Conservation (phyloP, 2,113 vertebrate species). For the Arenaria interpres region DNA sequence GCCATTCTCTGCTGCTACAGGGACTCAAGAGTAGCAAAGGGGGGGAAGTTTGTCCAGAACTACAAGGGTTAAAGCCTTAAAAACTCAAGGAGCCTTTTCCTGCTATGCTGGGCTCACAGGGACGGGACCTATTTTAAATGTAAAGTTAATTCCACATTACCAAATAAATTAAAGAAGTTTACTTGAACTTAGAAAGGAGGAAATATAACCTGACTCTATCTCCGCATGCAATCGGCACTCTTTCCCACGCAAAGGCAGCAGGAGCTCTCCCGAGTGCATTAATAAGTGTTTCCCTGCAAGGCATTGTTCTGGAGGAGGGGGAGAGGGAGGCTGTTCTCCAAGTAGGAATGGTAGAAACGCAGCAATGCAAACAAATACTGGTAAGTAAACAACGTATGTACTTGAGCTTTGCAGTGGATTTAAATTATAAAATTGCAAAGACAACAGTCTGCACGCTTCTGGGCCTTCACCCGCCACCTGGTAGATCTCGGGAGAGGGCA, state of each 20-base stretch:
- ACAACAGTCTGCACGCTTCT: background rate
- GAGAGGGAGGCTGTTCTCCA: background rate
- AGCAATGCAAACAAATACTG: slow-evolving; percentile 33
- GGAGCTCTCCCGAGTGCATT: background rate
- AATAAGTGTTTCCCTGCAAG: background rate
- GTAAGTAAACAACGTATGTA: background rate
- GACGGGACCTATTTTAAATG: background rate
- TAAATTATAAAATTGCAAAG: background rate
- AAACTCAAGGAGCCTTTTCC: background rate
- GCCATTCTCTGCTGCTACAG: accelerated
- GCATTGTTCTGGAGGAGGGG: background rate
- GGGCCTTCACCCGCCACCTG: background rate
- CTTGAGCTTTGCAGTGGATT: slow-evolving; percentile 12
- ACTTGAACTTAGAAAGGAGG: background rate
- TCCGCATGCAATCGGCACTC: background rate
- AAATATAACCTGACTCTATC: slow-evolving; percentile 21
- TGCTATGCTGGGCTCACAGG: background rate
- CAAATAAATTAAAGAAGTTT: slow-evolving; percentile 45
- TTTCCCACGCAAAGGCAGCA: slow-evolving; percentile 49
- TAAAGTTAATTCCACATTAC: slow-evolving; percentile 2
- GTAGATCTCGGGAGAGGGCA: background rate
- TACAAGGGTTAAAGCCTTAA: background rate
- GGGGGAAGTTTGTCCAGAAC: background rate
- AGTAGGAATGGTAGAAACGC: slow-evolving; percentile 43
- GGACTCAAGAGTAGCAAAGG: background rate